Evolutionary conservation across 2,113 vertebrate genomes (phyloP).

Genomic region (Synchiropus splendidus): DNA sequence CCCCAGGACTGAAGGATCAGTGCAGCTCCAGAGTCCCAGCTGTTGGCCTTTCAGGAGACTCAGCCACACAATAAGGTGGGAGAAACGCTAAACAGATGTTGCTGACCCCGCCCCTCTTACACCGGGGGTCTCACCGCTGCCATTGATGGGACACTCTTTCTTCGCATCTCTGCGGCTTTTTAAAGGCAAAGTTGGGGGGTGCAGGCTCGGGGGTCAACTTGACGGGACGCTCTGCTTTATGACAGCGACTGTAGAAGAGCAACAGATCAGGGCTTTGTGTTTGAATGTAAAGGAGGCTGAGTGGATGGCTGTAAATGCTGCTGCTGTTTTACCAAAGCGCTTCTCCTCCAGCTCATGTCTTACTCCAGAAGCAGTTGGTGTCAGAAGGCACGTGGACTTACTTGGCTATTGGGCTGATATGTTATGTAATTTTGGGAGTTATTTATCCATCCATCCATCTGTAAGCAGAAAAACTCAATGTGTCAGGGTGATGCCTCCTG

Average conservation of each 20-base stretch:
- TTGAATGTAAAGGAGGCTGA: neutral
- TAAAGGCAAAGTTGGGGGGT: constrained; percentile 43
- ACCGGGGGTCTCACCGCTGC: constrained; percentile 13
- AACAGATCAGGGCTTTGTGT: neutral
- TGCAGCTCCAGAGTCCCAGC: constrained; percentile 34
- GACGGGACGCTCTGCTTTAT: constrained; percentile 20
- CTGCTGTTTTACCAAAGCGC: neutral
- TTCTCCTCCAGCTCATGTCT: neutral
- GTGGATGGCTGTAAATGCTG: neutral
- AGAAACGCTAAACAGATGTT: constrained; percentile 63
- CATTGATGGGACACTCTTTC: constrained; percentile 44
- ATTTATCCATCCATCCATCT: no score
- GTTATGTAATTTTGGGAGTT: no score
- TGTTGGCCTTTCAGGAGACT: constrained; percentile 29
- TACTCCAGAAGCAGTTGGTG: no score
- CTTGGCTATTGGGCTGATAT: no score
- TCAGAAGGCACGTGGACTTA: no score
- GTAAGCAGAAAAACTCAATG: no score
- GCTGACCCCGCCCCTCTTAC: constrained; percentile 25
- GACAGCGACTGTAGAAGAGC: constrained; percentile 1
- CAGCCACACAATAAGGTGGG: constrained; percentile 47
- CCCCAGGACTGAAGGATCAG: constrained; percentile 31
- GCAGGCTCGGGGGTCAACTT: constrained; percentile 34
- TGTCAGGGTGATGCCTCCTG: no score
- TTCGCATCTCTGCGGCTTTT: constrained; percentile 47